phyloP scores from a whole-genome alignment of 1,140 invertebrate genomes.

The Aphaenogaster floridana region DNA sequence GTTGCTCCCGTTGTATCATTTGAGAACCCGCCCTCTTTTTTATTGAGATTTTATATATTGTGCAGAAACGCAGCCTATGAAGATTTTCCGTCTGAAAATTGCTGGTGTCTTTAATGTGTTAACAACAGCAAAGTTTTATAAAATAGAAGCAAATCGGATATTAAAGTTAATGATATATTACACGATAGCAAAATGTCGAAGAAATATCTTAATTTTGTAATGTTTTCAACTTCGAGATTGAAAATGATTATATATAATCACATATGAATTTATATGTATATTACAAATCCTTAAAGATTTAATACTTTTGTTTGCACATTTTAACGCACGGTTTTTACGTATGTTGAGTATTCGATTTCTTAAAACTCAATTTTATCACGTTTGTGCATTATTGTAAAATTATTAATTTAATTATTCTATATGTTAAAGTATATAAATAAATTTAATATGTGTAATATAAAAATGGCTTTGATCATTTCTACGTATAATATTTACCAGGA shows the following conservation, averaged over 20 bases:
- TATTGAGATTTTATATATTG: background rate
- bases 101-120: background rate
- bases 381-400: background rate
- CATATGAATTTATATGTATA: background rate
- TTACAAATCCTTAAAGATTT: background rate
- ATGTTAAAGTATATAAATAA: background rate
- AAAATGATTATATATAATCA: background rate
- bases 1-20: constrained; percentile 12
- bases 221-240: background rate
- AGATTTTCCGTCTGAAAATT: background rate
- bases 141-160: background rate
- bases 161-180: background rate
- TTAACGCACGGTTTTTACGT: background rate
- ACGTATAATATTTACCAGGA: background rate
- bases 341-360: background rate
- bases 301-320: background rate
- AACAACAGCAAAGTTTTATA: background rate
- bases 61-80: background rate
- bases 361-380: background rate
- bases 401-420: background rate
- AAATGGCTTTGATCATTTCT: background rate
- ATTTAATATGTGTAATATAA: background rate
- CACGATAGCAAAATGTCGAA: background rate
- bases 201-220: background rate
- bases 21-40: constrained; percentile 13